These are phyloP conservation scores for Mallotus villosus DNA, from an alignment of 2,797 vertebrate genomes.

Conservation along the genomic window DNA sequence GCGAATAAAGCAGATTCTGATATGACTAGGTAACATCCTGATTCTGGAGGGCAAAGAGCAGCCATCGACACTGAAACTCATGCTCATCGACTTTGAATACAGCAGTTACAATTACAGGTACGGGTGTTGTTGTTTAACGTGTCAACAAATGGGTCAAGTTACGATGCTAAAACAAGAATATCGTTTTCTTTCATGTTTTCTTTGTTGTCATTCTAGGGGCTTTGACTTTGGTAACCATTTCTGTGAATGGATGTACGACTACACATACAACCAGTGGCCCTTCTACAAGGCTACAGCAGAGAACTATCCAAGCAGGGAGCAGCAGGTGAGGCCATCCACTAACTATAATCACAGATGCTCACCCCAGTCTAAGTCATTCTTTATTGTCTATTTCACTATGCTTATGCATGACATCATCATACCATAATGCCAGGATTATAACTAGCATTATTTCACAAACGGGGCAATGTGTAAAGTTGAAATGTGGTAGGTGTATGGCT, in stretches of 20 bases:
- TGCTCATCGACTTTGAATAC: slow-evolving; percentile 98
- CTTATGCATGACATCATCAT: background rate
- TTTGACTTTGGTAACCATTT: slow-evolving; percentile 98
- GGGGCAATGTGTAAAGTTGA: too few relatives aligned
- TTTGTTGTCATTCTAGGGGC: slow-evolving; percentile 69
- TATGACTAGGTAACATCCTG: slow-evolving; percentile 85
- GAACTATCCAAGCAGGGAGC: slow-evolving; percentile 83
- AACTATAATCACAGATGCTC: background rate
- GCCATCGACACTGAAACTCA: slow-evolving; percentile 73
- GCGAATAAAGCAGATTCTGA: background rate
- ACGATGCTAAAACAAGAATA: background rate
- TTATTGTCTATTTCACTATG: background rate
- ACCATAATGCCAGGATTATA: too few relatives aligned
- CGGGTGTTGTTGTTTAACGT: background rate
- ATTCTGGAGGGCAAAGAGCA: slow-evolving; percentile 69
- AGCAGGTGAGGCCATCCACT: slow-evolving; percentile 77
- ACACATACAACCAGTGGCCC: slow-evolving; percentile 87
- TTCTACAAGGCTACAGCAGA: slow-evolving; percentile 83
- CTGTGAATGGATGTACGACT: slow-evolving; percentile 93
- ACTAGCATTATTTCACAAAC: too few relatives aligned
- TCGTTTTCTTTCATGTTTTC: background rate
- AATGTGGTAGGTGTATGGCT: too few relatives aligned
- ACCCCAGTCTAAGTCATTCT: background rate
- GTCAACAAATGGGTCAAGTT: background rate
- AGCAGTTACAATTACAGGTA: slow-evolving; percentile 98